Percentiles rank a stretch among this genome's conserved stretches.
Evolutionary conservation across 2,888 invertebrate genomes (phyloP).

Genomic region (Limnephilus auricula): DNA sequence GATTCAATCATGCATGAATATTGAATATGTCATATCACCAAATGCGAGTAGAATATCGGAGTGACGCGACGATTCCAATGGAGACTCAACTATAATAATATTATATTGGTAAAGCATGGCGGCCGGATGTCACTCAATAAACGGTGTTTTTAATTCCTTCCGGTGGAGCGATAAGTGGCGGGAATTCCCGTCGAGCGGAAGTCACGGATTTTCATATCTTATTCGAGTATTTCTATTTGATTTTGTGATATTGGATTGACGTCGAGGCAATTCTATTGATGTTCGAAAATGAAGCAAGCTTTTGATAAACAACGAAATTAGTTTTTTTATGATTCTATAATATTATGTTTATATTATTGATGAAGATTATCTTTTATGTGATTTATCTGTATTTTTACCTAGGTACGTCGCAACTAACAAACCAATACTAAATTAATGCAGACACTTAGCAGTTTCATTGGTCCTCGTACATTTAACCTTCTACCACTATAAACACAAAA

Average conservation of each 20-base stretch:
- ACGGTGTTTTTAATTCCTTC: constrained; percentile 35
- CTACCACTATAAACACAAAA: no score
- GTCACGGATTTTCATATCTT: constrained; percentile 22
- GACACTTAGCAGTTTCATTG: no score
- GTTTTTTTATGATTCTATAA: neutral
- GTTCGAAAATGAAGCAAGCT: neutral
- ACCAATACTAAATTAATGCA: no score
- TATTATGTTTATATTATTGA: no score
- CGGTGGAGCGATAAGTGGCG: constrained; percentile 24
- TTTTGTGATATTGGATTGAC: neutral
- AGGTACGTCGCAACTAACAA: no score
- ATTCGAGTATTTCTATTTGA: neutral
- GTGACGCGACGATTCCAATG: neutral
- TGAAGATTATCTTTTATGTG: no score
- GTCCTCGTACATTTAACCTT: no score
- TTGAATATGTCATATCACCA: constrained; percentile 16
- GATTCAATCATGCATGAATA: constrained; percentile 2
- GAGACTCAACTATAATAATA: neutral
- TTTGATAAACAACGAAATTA: neutral
- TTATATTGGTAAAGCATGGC: constrained; percentile 12
- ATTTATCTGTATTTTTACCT: no score
- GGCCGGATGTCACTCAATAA: constrained; percentile 38
- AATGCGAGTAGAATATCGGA: constrained; percentile 8
- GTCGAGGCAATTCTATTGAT: neutral
- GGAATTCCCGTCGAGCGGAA: constrained; percentile 9